Base-by-base conservation (phyloP, 2,888 invertebrate genomes). In the Apodemia hepburni region DNA sequence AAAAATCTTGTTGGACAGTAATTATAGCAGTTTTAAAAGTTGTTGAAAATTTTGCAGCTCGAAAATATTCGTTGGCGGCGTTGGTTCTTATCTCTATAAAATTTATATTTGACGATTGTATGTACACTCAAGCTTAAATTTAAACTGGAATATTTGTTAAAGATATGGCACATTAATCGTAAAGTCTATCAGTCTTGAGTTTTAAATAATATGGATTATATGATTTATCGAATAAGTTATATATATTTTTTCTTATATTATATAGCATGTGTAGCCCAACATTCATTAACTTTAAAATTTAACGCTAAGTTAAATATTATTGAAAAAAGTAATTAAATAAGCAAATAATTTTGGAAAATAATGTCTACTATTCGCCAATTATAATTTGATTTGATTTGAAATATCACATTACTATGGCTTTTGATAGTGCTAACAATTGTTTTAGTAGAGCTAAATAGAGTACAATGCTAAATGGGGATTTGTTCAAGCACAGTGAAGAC, bases 121-220 rank as follows among this genome's bases (percentile, higher is more conserved):
- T 58, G 64, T 38, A 29, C 64, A 58, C 58, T 54, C 15, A 42
- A 42, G 66, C 33, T 49, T 63, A 67, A 64, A 62, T 65, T 58
- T 62, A 65, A 59, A 61, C 61, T 60, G 65, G 66, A 64, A 64
- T 45, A 68, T 61, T 65, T 65, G 64, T 70, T 73, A 75, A 69
- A 81, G 83, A 87, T 86, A 88, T 89, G 90, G 90, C 90, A 89
- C 88, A 81, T 82, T 79, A 71, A 80, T 76, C 78, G 77, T 88
- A 85, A 81, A 81, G 79, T 73, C 87, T 89, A 89, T 90, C 90
- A 90, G 90, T 90, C 90, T 89, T 89, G 42, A 42, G 15, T 42
- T 42, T 12, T 42, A 42, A 42, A 38, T 15, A 15, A 83, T 67
- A 77, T 77, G 42, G 42, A 15, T 42, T 42, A 15, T 42, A 42